Percentiles rank a stretch among this genome's conserved stretches.
phyloP scores from a whole-genome alignment of 92 coral and sea anemone genomes.

The Montipora capitata region DNA sequence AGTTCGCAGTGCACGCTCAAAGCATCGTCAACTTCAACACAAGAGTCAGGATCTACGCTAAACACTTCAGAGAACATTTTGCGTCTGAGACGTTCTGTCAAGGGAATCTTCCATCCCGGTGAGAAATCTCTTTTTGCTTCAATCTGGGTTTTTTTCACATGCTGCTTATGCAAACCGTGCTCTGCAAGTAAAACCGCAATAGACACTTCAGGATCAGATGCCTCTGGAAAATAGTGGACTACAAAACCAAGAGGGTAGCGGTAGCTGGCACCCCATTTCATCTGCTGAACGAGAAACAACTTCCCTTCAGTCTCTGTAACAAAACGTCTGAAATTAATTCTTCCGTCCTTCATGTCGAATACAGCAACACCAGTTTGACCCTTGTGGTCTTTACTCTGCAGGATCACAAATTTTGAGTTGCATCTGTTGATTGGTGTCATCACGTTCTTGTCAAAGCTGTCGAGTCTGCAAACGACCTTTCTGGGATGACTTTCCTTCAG shows the following conservation, averaged over 20 bases:
- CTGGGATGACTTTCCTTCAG: constrained; percentile 84
- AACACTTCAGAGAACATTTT: constrained; percentile 71
- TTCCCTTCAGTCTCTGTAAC: constrained; percentile 86
- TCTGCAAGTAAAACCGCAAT: constrained; percentile 86
- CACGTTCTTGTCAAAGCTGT: constrained; percentile 80
- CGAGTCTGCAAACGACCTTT: constrained; percentile 83
- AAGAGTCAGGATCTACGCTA: constrained; percentile 81
- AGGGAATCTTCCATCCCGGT: constrained; percentile 84
- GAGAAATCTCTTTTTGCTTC: constrained; percentile 74
- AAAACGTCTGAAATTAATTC: constrained; percentile 69
- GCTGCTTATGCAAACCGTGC: constrained; percentile 76
- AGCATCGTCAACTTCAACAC: constrained; percentile 94
- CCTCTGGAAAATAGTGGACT: constrained; percentile 77
- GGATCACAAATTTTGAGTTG: constrained; percentile 87
- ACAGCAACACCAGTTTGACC: constrained; percentile 93
- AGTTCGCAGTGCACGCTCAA: constrained; percentile 71
- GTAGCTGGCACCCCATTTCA: constrained; percentile 96
- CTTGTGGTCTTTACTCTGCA: constrained; percentile 89
- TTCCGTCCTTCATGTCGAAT: constrained; percentile 68
- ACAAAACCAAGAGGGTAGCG: constrained; percentile 94
- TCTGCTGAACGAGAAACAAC: constrained; percentile 91
- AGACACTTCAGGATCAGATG: constrained; percentile 61
- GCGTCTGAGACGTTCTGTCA: constrained; percentile 79
- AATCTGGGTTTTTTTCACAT: constrained; percentile 61
- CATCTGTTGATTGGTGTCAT: constrained; percentile 93